Percentiles rank a stretch among this genome's conserved stretches.
Conservation (phyloP, 1,140 invertebrate species). For the Macrosteles quadrilineatus region DNA sequence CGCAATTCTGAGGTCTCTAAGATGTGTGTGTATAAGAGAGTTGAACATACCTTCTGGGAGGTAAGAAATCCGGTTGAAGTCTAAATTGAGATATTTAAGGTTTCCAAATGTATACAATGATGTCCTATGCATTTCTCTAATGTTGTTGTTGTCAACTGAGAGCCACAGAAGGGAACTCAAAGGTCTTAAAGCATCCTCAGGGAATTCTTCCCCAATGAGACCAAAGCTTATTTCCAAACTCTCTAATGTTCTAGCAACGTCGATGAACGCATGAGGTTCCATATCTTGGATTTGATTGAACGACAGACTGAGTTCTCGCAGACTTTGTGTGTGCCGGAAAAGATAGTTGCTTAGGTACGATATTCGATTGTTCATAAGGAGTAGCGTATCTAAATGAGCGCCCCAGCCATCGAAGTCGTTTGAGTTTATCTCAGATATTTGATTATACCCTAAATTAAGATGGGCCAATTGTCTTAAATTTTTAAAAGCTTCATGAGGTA, state of each 20-base stretch:
- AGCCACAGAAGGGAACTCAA: constrained; percentile 78
- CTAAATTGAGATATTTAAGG: constrained; percentile 81
- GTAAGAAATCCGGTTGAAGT: constrained; percentile 75
- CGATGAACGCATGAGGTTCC: constrained; percentile 73
- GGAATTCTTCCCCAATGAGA: constrained; percentile 74
- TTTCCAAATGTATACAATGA: constrained; percentile 65
- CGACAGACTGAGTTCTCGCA: constrained; percentile 84
- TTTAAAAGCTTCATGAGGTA: constrained; percentile 67
- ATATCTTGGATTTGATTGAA: constrained; percentile 83
- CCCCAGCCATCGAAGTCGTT: constrained; percentile 79
- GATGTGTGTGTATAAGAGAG: constrained; percentile 64
- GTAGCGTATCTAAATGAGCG: constrained; percentile 70
- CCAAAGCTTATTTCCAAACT: constrained; percentile 84
- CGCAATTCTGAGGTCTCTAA: constrained; percentile 74
- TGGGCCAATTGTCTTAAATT: constrained; percentile 72
- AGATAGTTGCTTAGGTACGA: constrained; percentile 69
- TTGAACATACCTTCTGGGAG: constrained; percentile 66
- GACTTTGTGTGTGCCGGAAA: constrained; percentile 66
- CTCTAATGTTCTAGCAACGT: constrained; percentile 69
- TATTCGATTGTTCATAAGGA: constrained; percentile 83
- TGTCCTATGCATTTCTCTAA: constrained; percentile 66
- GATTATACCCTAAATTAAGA: constrained; percentile 86
- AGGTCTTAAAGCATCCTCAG: constrained; percentile 68
- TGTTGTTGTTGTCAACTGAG: constrained; percentile 85
- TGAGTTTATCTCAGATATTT: constrained; percentile 70